These are phyloP conservation scores for Chymomyza fuscimana DNA, from an alignment of 2,888 invertebrate species.

Conservation along the genomic window DNA sequence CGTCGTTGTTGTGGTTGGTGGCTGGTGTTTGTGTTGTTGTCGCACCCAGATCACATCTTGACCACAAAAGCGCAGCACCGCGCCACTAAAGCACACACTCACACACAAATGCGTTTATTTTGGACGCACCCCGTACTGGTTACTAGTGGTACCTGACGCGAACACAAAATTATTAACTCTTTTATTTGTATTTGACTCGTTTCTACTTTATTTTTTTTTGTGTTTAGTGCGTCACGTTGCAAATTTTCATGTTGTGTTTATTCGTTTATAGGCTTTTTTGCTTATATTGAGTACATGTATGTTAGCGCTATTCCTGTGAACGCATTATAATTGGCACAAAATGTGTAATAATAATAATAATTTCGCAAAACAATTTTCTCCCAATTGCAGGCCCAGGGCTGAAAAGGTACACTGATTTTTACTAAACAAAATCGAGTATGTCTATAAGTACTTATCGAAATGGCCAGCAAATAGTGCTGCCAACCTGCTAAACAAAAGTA, in stretches of 20 bases:
- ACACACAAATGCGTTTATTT: slow-evolving; percentile 5
- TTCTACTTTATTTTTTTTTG: not conserved
- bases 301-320: not conserved
- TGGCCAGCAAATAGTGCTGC: not conserved
- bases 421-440: not conserved
- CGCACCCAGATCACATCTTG: slow-evolving; percentile 56
- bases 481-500: not conserved
- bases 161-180: slow-evolving; percentile 31
- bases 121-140: slow-evolving; percentile 21
- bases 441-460: not conserved
- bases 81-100: slow-evolving; percentile 25
- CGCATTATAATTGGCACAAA: slow-evolving; percentile 7
- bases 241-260: not conserved
- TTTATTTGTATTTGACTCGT: slow-evolving; percentile 19
- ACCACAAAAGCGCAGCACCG: slow-evolving; percentile 50
- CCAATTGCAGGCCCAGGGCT: not conserved
- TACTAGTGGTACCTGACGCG: slow-evolving; percentile 6
- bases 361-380: slow-evolving; percentile 7
- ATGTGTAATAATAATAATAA: slow-evolving; percentile 6
- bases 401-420: not conserved
- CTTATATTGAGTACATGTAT: not conserved
- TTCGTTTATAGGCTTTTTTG: slow-evolving; percentile 6
- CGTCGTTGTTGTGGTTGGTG: slow-evolving; percentile 38
- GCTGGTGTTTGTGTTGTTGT: slow-evolving; percentile 27
- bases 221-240: slow-evolving; percentile 5